phyloP scores from a whole-genome alignment of 2,797 vertebrate species.

The Sebastes glaucus region DNA sequence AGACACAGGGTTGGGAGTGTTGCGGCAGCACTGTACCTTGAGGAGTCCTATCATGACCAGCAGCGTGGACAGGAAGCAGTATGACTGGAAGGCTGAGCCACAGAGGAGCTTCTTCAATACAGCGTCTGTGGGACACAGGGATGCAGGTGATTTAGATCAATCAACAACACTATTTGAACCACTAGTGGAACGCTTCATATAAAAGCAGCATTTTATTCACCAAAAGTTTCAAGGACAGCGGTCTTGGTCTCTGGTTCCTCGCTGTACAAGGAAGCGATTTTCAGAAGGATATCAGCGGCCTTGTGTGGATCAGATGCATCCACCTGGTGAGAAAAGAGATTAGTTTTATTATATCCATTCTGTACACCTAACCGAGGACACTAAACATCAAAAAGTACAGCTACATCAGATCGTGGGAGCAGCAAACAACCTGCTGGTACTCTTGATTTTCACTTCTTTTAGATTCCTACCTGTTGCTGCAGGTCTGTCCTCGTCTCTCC shows the following conservation, averaged over 20 bases:
- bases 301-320: conserved; percentile 87
- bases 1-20: background rate
- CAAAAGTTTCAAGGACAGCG: conserved; percentile 74
- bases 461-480: conserved; percentile 84
- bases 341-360: too few relatives aligned
- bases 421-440: background rate
- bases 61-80: conserved; percentile 87
- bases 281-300: conserved; percentile 88
- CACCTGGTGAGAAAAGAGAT: conserved; percentile 75
- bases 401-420: background rate
- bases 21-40: conserved; percentile 81
- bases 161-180: too few relatives aligned
- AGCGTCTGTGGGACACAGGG: conserved; percentile 79
- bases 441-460: background rate
- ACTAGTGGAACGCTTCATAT: background rate
- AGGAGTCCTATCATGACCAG: conserved; percentile 92
- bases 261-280: conserved; percentile 89
- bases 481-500: conserved; percentile 85
- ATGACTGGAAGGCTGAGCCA: conserved; percentile 84
- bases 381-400: background rate
- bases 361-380: background rate
- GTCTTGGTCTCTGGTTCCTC: conserved; percentile 85
- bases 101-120: conserved; percentile 89
- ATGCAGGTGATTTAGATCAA: background rate
- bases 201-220: conserved; percentile 48